Evolutionary conservation across 2,888 invertebrate species (phyloP).

Genomic region (Mythimna ferrago): DNA sequence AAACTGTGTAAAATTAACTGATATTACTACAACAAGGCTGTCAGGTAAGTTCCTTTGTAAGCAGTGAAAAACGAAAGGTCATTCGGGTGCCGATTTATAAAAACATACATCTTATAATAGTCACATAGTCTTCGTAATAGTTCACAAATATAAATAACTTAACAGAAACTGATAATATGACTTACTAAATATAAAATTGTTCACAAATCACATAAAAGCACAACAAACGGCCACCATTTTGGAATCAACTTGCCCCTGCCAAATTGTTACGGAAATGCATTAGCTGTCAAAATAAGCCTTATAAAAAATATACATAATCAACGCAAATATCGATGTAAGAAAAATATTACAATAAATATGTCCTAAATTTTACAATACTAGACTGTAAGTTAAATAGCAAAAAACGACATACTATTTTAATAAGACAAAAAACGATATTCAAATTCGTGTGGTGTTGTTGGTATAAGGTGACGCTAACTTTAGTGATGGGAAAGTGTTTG

Average conservation of each 20-base stretch:
- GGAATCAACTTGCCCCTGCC: slow-evolving; percentile 82
- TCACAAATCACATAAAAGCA: slow-evolving; percentile 84
- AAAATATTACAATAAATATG: not conserved
- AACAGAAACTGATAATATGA: slow-evolving; percentile 40
- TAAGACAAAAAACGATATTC: slow-evolving; percentile 15
- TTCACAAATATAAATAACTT: slow-evolving; percentile 5
- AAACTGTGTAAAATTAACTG: slow-evolving; percentile 38
- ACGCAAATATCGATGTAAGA: accelerated
- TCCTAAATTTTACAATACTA: not conserved
- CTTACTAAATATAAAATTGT: slow-evolving; percentile 72
- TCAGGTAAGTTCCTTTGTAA: slow-evolving; percentile 76
- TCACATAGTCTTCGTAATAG: not conserved
- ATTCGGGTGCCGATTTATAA: slow-evolving; percentile 32
- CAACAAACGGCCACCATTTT: slow-evolving; percentile 91
- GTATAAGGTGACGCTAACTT: slow-evolving; percentile 71
- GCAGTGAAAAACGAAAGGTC: slow-evolving; percentile 67
- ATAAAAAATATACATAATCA: not conserved
- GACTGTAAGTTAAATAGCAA: accelerated
- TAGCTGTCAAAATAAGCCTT: slow-evolving; percentile 55
- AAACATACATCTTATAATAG: slow-evolving; percentile 11
- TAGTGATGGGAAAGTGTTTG: slow-evolving; percentile 56
- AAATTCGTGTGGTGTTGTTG: slow-evolving; percentile 66
- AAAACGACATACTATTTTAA: not conserved
- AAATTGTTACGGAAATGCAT: slow-evolving; percentile 78
- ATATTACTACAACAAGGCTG: slow-evolving; percentile 61